Evolutionary conservation across 1,140 invertebrate species (phyloP).

Genomic region (Temnothorax curvispinosus): DNA sequence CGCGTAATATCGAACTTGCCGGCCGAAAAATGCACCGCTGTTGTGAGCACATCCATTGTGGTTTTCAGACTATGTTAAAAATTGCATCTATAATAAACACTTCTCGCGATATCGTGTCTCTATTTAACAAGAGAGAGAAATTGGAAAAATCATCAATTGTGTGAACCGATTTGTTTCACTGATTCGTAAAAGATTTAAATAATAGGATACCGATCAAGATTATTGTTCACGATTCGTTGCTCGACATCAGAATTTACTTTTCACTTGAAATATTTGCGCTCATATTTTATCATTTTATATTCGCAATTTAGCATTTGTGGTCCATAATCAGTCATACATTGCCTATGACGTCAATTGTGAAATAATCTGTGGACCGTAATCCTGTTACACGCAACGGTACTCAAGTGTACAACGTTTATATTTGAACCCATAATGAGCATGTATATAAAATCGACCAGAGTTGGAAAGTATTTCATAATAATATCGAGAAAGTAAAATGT

Average conservation of each 20-base stretch:
- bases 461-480: constrained; percentile 22
- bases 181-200: neutral
- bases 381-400: constrained; percentile 27
- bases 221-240: neutral
- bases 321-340: constrained; percentile 28
- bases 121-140: neutral
- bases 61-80: neutral
- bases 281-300: constrained; percentile 45
- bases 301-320: constrained; percentile 27
- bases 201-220: neutral
- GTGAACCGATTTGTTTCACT: neutral
- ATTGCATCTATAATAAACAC: neutral
- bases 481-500: constrained; percentile 15
- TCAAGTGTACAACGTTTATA: constrained; percentile 24
- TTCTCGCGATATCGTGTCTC: neutral
- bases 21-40: constrained; percentile 29
- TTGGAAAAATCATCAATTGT: neutral
- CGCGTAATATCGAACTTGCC: constrained; percentile 65
- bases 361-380: constrained; percentile 49
- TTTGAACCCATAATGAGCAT: constrained; percentile 36
- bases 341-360: constrained; percentile 37
- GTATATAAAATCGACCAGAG: neutral
- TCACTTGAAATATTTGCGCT: neutral
- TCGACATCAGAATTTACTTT: neutral
- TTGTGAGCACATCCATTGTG: neutral